Evolutionary conservation across 92 coral and sea anemone species (phyloP), one percentile per base, ranked within the genome.

Genomic region (Actinostola sp.): DNA sequence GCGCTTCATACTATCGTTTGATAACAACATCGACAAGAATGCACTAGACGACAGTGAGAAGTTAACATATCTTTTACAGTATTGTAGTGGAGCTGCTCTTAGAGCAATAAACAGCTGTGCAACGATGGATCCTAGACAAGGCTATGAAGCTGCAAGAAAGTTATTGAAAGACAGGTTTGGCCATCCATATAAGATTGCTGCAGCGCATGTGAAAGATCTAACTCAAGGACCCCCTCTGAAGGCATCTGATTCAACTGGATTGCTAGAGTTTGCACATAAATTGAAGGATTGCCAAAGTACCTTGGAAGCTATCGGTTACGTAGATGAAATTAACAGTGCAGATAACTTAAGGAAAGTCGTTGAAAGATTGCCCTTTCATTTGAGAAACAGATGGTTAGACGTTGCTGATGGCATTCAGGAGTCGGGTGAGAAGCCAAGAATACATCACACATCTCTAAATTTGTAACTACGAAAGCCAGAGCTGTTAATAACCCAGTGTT

Each of bases 161-260:
- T 21, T 77, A 26, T 16, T 77, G 44, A 27, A 66, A 10, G 83
- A 77, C 19, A 66, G 83, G 32, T 77, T 77, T 57, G 83, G 83
- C 27, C 33, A 77, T 1, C 75, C 75, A 0, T 54, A 77, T 29
- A 44, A 23, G 21, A 77, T 77, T 17, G 83, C 83, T 0, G 1
- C 42, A 1, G 59, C 75, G 0, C 56, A 23, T 21, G 29, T 66
- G 3, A 20, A 19, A 10, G 39, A 14, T 15, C 55, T 77, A n/a
- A 66, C 67, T 36, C 24, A 77, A 26, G 83, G 83, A 1, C 52
- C 35, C 2, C 12, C 38, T n/a, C 41, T 77, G 10, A 66, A 59
- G 21, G 8, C 76, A 33, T 3, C 36, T 21, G 76, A 77, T 21
- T 27, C 39, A 34, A 68, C 23, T 8, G 67, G 23, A 3, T 68